Evolutionary conservation across 1,140 invertebrate species (phyloP), one percentile per base, ranked within the genome.

Genomic region (Diorhabda sublineata): DNA sequence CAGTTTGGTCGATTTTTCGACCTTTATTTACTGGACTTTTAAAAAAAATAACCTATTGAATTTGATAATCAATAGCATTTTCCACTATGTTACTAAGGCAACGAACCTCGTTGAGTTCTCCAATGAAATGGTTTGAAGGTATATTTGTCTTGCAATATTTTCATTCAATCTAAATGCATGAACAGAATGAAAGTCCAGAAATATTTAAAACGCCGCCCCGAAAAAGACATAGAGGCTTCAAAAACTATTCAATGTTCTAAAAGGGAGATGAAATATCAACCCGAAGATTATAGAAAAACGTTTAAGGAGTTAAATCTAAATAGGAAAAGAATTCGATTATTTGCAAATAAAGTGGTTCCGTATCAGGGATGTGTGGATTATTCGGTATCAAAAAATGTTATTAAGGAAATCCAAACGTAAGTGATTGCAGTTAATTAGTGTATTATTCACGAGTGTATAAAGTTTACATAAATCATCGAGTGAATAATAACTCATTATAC

Each of bases 311-410:
- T 8, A 52, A 52, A 52, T 52, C 6, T 8, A n/a, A 52, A 52
- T 52, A 6, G 47, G 2, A 52, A 52, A 4, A 52, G 47, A 8
- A 8, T 52, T 8, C 47, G 47, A 8, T n/a, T 52, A n/a, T 4
- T 52, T 3, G 6, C 47, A 2, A 52, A 52, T 52, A 52, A 52
- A 52, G 47, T 52, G n/a, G 47, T n/a, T 3, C 47, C 47, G 6
- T 45, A 62, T 44, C 43, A 45, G 45, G 43, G 42, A 9, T 62
- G 61, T 62, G 8, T 3, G 7, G 61, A 62, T 62, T 62, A 62
- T 44, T 45, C 45, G n/a, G 2, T 62, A 4, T 62, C 61, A 9
- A 62, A 45, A 45, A 44, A 44, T 2, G 4, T 3, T 5, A 62
- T 43, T n/a, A 42, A 62, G 8, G 26, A 44, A 11, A 42, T 6